Evolutionary conservation across 2,888 invertebrate species (phyloP).

Genomic region (Pristionchus japonicus): DNA sequence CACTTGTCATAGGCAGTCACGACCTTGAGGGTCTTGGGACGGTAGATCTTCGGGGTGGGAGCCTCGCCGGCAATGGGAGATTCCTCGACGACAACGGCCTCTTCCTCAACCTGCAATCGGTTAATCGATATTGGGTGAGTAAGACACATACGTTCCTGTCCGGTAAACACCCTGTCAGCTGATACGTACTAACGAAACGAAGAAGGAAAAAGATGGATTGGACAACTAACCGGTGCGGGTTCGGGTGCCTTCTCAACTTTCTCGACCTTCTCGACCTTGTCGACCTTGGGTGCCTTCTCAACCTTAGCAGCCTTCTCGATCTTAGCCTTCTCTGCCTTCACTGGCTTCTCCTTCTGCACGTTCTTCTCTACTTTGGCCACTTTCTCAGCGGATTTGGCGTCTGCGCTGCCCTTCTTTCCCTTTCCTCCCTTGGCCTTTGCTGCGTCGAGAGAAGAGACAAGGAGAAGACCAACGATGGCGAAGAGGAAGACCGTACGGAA

Average conservation of each 20-base stretch:
- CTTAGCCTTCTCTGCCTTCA: constrained; percentile 48
- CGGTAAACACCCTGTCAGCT: too few relatives aligned
- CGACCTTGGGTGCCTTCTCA: constrained; percentile 30
- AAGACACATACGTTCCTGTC: not conserved
- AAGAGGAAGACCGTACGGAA: constrained; percentile 51
- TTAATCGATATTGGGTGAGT: not conserved
- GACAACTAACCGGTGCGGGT: not conserved
- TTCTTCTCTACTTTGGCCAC: not conserved
- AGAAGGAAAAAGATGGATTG: not conserved
- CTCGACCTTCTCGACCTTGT: not conserved
- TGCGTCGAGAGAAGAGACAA: constrained; percentile 57
- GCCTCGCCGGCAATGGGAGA: constrained; percentile 35
- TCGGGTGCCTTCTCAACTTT: constrained; percentile 40
- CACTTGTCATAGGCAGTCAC: constrained; percentile 42
- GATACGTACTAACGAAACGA: too few relatives aligned
- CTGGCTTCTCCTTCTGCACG: constrained; percentile 49
- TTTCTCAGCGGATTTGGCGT: not conserved
- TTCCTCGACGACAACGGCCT: constrained; percentile 9
- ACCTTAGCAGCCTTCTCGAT: constrained; percentile 32
- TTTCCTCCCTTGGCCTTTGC: constrained; percentile 56
- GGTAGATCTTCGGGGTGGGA: constrained; percentile 49
- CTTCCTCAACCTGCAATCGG: not conserved
- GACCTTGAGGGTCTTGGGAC: constrained; percentile 60
- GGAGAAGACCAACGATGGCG: constrained; percentile 56
- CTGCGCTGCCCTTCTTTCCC: constrained; percentile 48